These are phyloP conservation scores for Corydoras sp. DNA, from an alignment of 2,113 vertebrate genomes.

Conservation along the genomic window DNA sequence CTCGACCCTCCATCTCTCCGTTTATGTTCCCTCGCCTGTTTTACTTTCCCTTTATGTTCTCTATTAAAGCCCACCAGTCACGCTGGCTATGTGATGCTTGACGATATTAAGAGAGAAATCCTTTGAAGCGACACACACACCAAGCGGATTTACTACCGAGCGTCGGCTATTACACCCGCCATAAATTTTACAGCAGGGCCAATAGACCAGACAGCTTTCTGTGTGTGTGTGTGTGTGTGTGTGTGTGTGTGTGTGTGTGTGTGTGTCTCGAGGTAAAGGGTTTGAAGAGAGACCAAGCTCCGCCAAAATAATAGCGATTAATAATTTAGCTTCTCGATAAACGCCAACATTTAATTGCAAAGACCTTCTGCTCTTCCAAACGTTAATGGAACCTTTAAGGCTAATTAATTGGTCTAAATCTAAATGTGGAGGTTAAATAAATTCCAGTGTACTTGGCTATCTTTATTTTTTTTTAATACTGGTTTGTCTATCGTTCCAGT, in stretches of 20 bases:
- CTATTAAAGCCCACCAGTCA: conserved; percentile 42
- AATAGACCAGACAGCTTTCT: conserved; percentile 74
- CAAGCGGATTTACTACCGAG: conserved; percentile 85
- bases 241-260: conserved; percentile 16
- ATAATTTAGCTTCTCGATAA: conserved; percentile 68
- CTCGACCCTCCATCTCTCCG: conserved; percentile 38
- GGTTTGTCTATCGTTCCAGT: too few relatives aligned
- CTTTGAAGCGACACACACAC: conserved; percentile 86
- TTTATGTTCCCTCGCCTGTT: conserved; percentile 34
- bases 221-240: conserved; percentile 20
- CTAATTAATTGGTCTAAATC: neutral
- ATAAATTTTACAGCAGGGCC: conserved; percentile 88
- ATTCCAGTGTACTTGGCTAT: neutral
- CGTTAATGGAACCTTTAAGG: too few relatives aligned
- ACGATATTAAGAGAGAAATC: conserved; percentile 59
- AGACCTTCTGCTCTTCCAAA: too few relatives aligned
- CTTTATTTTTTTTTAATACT: too few relatives aligned
- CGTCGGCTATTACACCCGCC: conserved; percentile 86
- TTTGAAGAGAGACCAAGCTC: conserved; percentile 23
- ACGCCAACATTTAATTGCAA: too few relatives aligned
- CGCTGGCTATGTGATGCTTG: conserved; percentile 39
- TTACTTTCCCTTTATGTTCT: conserved; percentile 61
- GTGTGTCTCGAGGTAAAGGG: conserved; percentile 37
- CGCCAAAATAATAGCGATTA: conserved; percentile 64
- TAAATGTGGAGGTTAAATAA: conserved; percentile 3